These are phyloP conservation scores for Apogon hyalosoma DNA, from an alignment of 2,797 vertebrate species.

Conservation along the genomic window DNA sequence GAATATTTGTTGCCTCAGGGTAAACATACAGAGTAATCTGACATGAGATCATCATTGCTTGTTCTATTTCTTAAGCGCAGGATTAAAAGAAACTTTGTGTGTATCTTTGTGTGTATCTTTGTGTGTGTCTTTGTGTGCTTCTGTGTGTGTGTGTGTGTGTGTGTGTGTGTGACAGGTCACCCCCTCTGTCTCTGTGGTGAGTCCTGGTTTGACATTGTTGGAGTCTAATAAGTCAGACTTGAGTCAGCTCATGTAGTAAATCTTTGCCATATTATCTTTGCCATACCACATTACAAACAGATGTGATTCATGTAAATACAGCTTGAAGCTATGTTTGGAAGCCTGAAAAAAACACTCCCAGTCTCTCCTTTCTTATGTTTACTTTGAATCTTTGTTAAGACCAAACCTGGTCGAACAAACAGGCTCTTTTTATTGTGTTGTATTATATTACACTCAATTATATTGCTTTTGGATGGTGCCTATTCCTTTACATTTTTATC, in stretches of 20 bases:
- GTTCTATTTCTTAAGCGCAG: constrained; percentile 33
- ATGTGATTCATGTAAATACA: constrained; percentile 57
- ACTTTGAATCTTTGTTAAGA: constrained; percentile 43
- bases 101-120: constrained; percentile 1
- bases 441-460: constrained; percentile 7
- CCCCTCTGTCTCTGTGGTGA: constrained; percentile 44
- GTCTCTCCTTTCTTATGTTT: constrained; percentile 45
- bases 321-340: constrained; percentile 60
- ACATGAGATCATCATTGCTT: constrained; percentile 53
- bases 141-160: neutral
- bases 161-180: constrained; percentile 31
- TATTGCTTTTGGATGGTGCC: neutral
- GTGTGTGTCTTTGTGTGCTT: neutral
- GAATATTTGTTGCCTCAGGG: constrained; percentile 22
- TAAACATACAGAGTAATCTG: constrained; percentile 24
- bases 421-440: constrained; percentile 22
- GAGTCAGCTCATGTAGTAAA: constrained; percentile 59
- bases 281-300: constrained; percentile 68
- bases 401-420: constrained; percentile 37
- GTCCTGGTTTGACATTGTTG: constrained; percentile 60
- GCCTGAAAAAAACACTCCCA: constrained; percentile 23
- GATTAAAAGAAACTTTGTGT: constrained; percentile 3
- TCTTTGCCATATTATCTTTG: constrained; percentile 57
- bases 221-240: constrained; percentile 60
- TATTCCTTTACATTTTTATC: neutral